Conservation (phyloP, 1,140 invertebrate genomes). For the Antheraea pernyi region DNA sequence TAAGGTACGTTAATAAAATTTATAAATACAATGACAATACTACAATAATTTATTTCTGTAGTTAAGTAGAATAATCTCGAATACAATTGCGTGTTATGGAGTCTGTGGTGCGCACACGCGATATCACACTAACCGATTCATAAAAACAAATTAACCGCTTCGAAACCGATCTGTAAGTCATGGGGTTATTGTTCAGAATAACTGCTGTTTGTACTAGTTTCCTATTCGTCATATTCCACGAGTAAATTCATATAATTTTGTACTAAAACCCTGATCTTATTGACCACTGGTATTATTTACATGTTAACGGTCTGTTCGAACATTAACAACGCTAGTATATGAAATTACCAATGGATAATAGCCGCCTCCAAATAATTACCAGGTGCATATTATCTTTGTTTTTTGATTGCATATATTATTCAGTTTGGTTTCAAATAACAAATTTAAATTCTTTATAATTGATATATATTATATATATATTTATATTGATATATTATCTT, state of each 20-base stretch:
- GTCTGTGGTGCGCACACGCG: constrained; percentile 13
- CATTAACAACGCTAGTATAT: constrained; percentile 19
- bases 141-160: constrained; percentile 27
- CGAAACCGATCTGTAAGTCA: constrained; percentile 19
- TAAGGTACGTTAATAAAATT: background rate
- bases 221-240: constrained; percentile 11
- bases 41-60: background rate
- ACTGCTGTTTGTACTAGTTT: constrained; percentile 41
- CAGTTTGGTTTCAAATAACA: no score
- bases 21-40: background rate
- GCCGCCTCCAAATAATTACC: background rate
- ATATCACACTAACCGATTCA: constrained; percentile 22
- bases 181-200: constrained; percentile 35
- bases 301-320: constrained; percentile 19
- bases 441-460: no score
- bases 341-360: constrained; percentile 17
- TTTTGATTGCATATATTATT: no score
- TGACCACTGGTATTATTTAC: constrained; percentile 15
- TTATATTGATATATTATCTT: no score
- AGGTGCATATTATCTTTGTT: no score
- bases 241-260: constrained; percentile 26
- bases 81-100: constrained; percentile 12
- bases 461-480: no score
- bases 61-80: constrained; percentile 4
- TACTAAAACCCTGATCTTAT: constrained; percentile 12